Conservation (phyloP, 1,140 invertebrate genomes). For the Phthorimaea operculella region DNA sequence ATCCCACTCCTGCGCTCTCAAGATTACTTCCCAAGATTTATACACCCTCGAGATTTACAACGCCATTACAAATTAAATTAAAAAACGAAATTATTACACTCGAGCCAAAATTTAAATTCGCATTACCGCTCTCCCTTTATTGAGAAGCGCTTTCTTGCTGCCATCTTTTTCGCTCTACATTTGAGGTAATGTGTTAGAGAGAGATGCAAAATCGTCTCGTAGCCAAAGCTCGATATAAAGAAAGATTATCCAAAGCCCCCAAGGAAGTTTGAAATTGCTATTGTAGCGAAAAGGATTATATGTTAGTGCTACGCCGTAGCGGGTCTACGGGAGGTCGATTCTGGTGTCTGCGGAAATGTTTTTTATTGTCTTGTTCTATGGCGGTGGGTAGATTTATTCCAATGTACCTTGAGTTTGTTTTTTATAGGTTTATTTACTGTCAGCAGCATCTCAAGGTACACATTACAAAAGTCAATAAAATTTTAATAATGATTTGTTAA, state of each 20-base stretch:
- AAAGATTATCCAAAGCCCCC: constrained; percentile 70
- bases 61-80: constrained; percentile 64
- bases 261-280: constrained; percentile 71
- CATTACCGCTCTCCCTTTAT: constrained; percentile 66
- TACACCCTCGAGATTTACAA: constrained; percentile 35
- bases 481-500: too few relatives aligned
- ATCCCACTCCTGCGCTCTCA: not conserved
- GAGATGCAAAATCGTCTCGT: constrained; percentile 26
- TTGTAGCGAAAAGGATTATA: constrained; percentile 71
- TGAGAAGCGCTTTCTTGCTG: constrained; percentile 55
- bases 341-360: not conserved
- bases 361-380: too few relatives aligned
- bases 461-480: too few relatives aligned
- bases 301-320: constrained; percentile 67
- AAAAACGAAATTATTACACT: constrained; percentile 67
- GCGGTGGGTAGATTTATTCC: too few relatives aligned
- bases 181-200: constrained; percentile 20
- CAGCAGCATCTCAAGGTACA: too few relatives aligned
- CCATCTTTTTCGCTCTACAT: constrained; percentile 25
- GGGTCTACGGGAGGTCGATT: constrained; percentile 37
- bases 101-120: constrained; percentile 68
- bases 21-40: constrained; percentile 30
- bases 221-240: constrained; percentile 65
- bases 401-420: too few relatives aligned
- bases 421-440: too few relatives aligned